phyloP scores from a whole-genome alignment of 2,113 vertebrate species.

The Tylochromis polylepis region DNA sequence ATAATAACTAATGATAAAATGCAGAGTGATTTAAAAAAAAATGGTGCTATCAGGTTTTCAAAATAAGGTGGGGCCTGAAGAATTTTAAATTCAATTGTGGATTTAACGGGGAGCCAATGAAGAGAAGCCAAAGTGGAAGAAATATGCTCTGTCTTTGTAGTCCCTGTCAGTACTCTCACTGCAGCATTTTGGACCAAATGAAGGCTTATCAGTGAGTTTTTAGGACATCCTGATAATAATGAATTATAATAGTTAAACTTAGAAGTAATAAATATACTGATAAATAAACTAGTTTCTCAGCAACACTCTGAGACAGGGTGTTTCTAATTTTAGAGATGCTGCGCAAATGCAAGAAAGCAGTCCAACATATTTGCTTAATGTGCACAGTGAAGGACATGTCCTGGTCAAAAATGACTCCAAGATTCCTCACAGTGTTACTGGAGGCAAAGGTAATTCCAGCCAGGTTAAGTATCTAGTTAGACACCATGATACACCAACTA shows the following conservation, averaged over 20 bases:
- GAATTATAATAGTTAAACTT: background rate
- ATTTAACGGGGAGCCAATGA: background rate
- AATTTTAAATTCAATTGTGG: background rate
- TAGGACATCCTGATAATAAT: background rate
- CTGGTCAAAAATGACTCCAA: background rate
- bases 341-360: background rate
- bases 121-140: background rate
- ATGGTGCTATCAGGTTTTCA: background rate
- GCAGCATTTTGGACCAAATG: background rate
- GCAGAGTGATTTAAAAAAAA: background rate
- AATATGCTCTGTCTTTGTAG: rapidly evolving
- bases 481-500: background rate
- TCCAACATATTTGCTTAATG: background rate
- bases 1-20: background rate
- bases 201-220: background rate
- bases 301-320: background rate
- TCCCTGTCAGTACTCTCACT: background rate
- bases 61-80: background rate
- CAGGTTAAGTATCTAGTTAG: background rate
- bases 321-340: background rate
- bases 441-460: background rate
- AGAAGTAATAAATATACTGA: background rate
- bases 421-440: background rate
- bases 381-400: background rate
- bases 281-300: background rate